Conservation (phyloP, 2,888 invertebrate genomes). For the Bibio marci region DNA sequence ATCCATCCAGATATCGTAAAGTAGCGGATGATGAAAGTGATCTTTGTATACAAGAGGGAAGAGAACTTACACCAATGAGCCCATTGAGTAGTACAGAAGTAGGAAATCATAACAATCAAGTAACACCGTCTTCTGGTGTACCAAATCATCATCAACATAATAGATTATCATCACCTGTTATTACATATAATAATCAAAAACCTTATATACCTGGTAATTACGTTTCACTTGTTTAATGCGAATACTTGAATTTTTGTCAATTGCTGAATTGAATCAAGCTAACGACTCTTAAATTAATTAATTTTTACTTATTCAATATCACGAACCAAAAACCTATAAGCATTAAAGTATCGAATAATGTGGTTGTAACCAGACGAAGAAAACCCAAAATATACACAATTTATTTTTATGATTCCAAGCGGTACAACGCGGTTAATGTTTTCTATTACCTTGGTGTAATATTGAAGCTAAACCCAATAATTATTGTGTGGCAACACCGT, state of each 20-base stretch:
- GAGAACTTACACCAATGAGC: conserved; percentile 34
- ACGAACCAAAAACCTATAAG: too few relatives aligned
- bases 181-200: conserved; percentile 23
- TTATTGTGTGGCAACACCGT: too few relatives aligned
- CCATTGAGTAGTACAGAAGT: conserved; percentile 27
- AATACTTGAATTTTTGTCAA: too few relatives aligned
- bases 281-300: too few relatives aligned
- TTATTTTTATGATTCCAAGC: too few relatives aligned
- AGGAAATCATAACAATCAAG: conserved; percentile 17
- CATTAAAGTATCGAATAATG: too few relatives aligned
- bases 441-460: too few relatives aligned
- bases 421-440: too few relatives aligned
- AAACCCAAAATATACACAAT: too few relatives aligned
- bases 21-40: conserved; percentile 45
- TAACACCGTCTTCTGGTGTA: conserved; percentile 15
- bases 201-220: conserved; percentile 31
- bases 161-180: conserved; percentile 25
- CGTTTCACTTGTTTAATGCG: not conserved
- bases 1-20: conserved; percentile 36
- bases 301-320: too few relatives aligned
- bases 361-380: too few relatives aligned
- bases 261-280: not conserved
- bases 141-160: conserved; percentile 26
- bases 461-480: too few relatives aligned
- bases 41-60: conserved; percentile 32